These are phyloP conservation scores for Sebastiscus albofasciatus DNA, from an alignment of 2,797 vertebrate genomes.

Conservation along the genomic window DNA sequence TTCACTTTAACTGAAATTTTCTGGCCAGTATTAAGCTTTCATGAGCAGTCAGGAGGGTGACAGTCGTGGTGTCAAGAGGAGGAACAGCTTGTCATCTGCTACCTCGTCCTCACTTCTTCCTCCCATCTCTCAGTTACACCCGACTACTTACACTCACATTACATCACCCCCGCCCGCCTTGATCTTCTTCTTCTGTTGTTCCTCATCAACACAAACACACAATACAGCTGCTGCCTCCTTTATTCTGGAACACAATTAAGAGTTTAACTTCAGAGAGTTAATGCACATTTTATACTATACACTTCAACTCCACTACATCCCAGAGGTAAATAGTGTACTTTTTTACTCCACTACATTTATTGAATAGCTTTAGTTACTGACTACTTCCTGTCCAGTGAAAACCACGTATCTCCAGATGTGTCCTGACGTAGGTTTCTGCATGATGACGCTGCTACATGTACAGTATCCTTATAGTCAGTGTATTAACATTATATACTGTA, in stretches of 20 bases:
- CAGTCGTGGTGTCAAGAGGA: background rate
- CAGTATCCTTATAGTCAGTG: too few relatives aligned
- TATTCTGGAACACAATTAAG: background rate
- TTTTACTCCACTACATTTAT: background rate
- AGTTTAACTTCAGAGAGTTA: background rate
- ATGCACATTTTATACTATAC: background rate
- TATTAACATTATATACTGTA: too few relatives aligned
- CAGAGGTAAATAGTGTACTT: background rate
- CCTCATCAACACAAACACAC: background rate
- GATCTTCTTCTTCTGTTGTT: slow-evolving; percentile 4
- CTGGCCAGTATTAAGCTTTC: background rate
- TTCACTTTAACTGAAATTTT: background rate
- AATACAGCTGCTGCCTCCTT: background rate
- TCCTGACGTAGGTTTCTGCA: too few relatives aligned
- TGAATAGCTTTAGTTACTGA: background rate
- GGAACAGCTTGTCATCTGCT: slow-evolving; percentile 5
- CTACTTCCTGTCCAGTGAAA: too few relatives aligned
- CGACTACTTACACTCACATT: slow-evolving; percentile 24
- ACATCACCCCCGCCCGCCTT: slow-evolving; percentile 26
- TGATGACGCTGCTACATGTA: too few relatives aligned
- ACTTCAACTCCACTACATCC: background rate
- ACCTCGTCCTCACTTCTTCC: slow-evolving; percentile 35
- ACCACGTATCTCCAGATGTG: background rate
- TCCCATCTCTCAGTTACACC: background rate
- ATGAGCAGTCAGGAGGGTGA: background rate